Conservation (phyloP, 2,797 vertebrate species). For the Sebastolobus altivelis region DNA sequence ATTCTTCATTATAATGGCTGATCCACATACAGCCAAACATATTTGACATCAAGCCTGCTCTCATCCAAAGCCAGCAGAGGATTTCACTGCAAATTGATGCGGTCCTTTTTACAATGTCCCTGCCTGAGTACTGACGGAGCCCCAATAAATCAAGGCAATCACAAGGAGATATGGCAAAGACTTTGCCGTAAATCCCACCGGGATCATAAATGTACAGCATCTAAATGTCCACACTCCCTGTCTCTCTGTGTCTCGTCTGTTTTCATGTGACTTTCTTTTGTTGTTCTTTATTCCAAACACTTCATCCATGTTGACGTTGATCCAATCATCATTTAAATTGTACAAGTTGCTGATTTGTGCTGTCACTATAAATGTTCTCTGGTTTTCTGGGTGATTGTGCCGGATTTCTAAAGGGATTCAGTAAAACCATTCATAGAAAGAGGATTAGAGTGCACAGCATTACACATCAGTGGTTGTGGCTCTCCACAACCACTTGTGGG, state of each 20-base stretch:
- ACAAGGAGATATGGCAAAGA: slow-evolving; percentile 67
- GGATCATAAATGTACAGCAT: slow-evolving; percentile 73
- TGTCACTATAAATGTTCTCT: slow-evolving; percentile 1
- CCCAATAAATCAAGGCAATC: slow-evolving; percentile 81
- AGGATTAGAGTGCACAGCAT: slow-evolving; percentile 7
- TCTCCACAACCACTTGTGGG: slow-evolving; percentile 20
- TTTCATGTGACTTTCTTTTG: slow-evolving; percentile 13
- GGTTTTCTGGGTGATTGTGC: slow-evolving; percentile 9
- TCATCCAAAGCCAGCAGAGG: slow-evolving; percentile 68
- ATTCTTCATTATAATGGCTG: slow-evolving; percentile 58
- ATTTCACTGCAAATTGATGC: slow-evolving; percentile 81
- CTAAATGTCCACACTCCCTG: slow-evolving; percentile 57
- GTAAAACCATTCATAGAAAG: slow-evolving; percentile 13
- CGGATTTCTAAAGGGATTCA: slow-evolving; percentile 23
- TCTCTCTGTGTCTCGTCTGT: slow-evolving; percentile 42
- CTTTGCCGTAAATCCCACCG: slow-evolving; percentile 72
- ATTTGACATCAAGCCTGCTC: slow-evolving; percentile 57
- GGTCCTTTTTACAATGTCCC: slow-evolving; percentile 73
- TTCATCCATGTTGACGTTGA: neutral
- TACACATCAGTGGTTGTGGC: neutral
- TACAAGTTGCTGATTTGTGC: neutral
- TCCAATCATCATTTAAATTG: slow-evolving; percentile 3
- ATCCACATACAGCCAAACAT: slow-evolving; percentile 60
- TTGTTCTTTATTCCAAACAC: slow-evolving; percentile 10
- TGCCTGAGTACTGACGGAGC: slow-evolving; percentile 71